These are phyloP conservation scores for Amphipoea oculea DNA, from an alignment of 2,888 invertebrate species.

Conservation along the genomic window DNA sequence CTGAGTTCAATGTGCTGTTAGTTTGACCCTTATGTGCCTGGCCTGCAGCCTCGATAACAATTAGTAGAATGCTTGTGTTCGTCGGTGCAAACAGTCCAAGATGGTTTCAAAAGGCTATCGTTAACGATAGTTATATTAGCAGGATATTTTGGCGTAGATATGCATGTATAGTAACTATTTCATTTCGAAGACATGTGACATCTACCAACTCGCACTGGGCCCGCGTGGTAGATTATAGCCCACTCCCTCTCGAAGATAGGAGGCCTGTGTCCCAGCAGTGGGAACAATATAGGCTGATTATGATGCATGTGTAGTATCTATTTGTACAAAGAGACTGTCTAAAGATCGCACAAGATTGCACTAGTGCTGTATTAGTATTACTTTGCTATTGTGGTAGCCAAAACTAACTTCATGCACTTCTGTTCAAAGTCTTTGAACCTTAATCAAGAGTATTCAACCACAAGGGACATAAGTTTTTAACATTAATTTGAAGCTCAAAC, in stretches of 20 bases:
- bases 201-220: too few species aligned
- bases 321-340: neutral
- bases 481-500: slow-evolving; percentile 55
- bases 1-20: slow-evolving; percentile 29
- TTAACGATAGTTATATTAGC: neutral
- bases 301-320: neutral
- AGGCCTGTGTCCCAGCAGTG: too few species aligned
- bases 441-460: slow-evolving; percentile 31
- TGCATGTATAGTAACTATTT: neutral
- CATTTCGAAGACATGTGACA: too few species aligned
- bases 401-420: slow-evolving; percentile 33
- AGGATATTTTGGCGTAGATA: neutral
- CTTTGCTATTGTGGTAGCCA: neutral
- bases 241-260: too few species aligned
- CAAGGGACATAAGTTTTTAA: slow-evolving; percentile 59
- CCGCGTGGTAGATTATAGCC: too few species aligned
- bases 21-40: slow-evolving; percentile 19
- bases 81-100: neutral
- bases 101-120: slow-evolving; percentile 6
- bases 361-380: neutral
- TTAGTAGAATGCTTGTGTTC: neutral
- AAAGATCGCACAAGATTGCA: neutral
- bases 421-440: slow-evolving; percentile 48
- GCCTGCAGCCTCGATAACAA: slow-evolving; percentile 5
- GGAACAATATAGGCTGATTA: too few species aligned